Conservation (phyloP, 2,888 invertebrate genomes). For the Ophraella communa region DNA sequence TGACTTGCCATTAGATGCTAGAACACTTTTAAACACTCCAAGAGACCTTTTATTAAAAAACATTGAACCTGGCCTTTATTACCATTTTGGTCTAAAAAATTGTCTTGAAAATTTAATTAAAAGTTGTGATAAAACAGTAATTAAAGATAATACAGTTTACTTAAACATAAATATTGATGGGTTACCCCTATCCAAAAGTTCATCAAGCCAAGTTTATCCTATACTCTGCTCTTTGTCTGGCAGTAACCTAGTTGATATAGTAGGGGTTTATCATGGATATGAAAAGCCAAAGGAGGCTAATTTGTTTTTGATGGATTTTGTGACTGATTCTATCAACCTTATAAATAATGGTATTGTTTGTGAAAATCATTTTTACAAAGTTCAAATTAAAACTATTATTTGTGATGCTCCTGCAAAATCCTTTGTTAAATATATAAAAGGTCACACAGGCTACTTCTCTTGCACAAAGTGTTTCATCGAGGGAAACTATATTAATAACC, state of each 20-base stretch:
- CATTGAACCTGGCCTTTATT: no score
- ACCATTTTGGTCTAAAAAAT: no score
- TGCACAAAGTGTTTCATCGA: constrained; percentile 22
- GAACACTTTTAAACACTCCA: no score
- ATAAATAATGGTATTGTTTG: not conserved
- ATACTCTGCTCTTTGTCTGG: not conserved
- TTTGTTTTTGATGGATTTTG: constrained; percentile 28
- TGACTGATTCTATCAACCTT: constrained; percentile 13
- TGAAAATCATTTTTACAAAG: not conserved
- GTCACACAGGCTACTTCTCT: constrained; percentile 6
- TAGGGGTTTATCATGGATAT: constrained; percentile 30
- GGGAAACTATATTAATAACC: constrained; percentile 14
- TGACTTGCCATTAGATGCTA: no score
- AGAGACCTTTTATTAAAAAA: no score
- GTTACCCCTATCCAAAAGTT: not conserved
- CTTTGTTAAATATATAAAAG: constrained; percentile 6
- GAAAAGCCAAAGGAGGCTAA: constrained; percentile 27
- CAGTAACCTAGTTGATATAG: not conserved
- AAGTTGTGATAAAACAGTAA: no score
- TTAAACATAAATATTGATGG: no score
- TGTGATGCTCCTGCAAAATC: constrained; percentile 27
- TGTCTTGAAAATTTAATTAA: no score
- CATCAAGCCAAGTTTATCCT: not conserved
- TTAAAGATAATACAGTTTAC: no score
- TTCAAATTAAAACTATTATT: constrained; percentile 18